These are phyloP conservation scores for Condylostylus longicornis DNA, from an alignment of 1,140 invertebrate species.

Conservation along the genomic window DNA sequence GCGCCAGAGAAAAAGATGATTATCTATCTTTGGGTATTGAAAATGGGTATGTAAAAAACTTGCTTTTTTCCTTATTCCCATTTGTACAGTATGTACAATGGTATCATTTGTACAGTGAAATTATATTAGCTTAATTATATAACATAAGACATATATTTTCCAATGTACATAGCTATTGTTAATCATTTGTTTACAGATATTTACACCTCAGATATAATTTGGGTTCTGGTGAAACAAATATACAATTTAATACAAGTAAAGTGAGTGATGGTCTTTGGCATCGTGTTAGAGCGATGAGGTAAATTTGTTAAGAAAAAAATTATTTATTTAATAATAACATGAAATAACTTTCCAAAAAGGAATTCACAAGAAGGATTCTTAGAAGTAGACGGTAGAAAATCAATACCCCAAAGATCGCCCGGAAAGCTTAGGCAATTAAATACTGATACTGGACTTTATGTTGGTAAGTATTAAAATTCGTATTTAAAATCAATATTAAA, in stretches of 20 bases:
- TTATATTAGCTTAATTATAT: background rate
- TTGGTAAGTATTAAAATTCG: slow-evolving; percentile 53
- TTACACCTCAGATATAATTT: slow-evolving; percentile 46
- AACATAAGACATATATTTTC: background rate
- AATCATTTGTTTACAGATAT: slow-evolving; percentile 27
- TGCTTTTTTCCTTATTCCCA: background rate
- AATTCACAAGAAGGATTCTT: slow-evolving; percentile 72
- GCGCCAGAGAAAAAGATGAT: slow-evolving; percentile 46
- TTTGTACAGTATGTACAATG: too few relatives aligned
- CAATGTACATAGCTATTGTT: too few relatives aligned
- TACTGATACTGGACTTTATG: slow-evolving; percentile 67
- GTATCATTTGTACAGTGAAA: background rate
- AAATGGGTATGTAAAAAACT: slow-evolving; percentile 43
- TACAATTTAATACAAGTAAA: slow-evolving; percentile 71
- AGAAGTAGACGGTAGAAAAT: slow-evolving; percentile 67
- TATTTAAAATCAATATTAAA: too few relatives aligned
- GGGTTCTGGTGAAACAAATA: slow-evolving; percentile 59
- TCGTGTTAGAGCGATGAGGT: slow-evolving; percentile 74
- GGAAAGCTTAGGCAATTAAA: slow-evolving; percentile 72
- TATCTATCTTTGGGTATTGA: slow-evolving; percentile 75
- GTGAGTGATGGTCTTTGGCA: slow-evolving; percentile 90
- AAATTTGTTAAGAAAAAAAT: slow-evolving; percentile 13
- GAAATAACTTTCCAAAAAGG: slow-evolving; percentile 33
- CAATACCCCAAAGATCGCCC: slow-evolving; percentile 60
- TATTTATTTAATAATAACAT: too few relatives aligned